These are phyloP conservation scores for Hirundo rustica DNA, from an alignment of 2,797 vertebrate species.

Conservation along the genomic window DNA sequence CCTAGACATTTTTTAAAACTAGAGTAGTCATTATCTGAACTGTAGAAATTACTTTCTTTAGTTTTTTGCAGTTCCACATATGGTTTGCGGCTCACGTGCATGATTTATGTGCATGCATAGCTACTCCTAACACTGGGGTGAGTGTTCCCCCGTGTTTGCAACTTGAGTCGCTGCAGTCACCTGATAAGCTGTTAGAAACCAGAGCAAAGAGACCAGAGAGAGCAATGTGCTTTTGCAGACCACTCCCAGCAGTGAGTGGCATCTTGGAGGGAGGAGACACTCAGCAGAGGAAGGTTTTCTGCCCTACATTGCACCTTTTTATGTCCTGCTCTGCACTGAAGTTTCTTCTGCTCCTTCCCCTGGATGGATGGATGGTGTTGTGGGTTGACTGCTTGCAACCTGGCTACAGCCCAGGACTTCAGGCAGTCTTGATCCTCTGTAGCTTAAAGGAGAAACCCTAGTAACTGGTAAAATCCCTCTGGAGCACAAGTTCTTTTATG, in stretches of 20 bases:
- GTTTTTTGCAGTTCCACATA: background rate
- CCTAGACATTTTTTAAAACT: background rate
- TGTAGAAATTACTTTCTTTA: background rate
- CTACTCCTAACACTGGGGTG: background rate
- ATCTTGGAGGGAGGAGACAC: background rate
- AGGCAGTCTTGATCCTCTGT: background rate
- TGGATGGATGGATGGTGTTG: background rate
- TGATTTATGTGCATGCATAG: background rate
- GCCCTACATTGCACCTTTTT: background rate
- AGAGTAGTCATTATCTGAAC: background rate
- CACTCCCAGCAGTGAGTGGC: background rate
- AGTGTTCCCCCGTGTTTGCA: background rate
- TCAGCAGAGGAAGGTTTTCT: background rate
- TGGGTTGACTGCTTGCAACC: background rate
- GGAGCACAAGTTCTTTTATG: background rate
- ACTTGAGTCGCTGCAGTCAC: background rate
- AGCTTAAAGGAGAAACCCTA: slow-evolving; percentile 16
- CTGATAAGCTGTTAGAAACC: background rate
- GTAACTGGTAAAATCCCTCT: background rate
- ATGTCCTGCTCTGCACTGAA: background rate
- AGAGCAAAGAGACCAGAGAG: background rate
- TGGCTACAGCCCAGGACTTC: background rate
- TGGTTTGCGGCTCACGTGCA: background rate
- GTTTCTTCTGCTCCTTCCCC: background rate
- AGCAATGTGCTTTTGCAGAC: background rate